These are phyloP conservation scores for Pogona vitticeps DNA, from an alignment of 2,113 vertebrate species.

Conservation along the genomic window DNA sequence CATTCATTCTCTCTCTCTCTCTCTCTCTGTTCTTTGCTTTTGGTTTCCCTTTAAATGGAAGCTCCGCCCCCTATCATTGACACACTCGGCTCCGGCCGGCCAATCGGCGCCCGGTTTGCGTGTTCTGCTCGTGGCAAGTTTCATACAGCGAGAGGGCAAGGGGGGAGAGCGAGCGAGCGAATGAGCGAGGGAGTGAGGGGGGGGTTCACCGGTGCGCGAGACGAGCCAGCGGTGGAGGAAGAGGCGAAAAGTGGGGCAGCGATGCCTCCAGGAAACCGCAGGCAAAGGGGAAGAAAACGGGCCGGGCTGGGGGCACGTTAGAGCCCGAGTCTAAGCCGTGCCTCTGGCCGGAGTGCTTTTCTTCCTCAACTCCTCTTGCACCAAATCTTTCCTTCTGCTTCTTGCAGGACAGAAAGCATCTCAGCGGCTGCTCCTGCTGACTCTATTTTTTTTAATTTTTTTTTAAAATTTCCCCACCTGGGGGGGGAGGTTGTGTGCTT, in stretches of 20 bases:
- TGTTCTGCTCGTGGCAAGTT: constrained; percentile 59
- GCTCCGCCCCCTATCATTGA: constrained; percentile 52
- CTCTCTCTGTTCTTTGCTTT: neutral
- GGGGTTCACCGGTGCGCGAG: constrained; percentile 9
- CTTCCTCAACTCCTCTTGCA: neutral
- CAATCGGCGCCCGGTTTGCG: constrained; percentile 49
- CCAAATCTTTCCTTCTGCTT: neutral
- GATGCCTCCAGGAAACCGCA: neutral
- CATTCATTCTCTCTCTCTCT: no score
- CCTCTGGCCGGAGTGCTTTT: neutral
- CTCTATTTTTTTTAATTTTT: no score
- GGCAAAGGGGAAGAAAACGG: neutral
- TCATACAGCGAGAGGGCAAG: constrained; percentile 6
- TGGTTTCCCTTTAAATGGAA: constrained; percentile 69
- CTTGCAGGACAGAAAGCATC: constrained; percentile 26
- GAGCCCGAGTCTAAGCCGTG: constrained; percentile 19
- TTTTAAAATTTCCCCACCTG: no score
- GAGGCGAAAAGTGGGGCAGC: neutral
- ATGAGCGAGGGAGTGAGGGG: neutral
- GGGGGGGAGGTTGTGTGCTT: no score
- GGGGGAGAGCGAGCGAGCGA: constrained; percentile 13
- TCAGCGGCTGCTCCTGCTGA: constrained; percentile 10
- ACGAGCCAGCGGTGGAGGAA: neutral
- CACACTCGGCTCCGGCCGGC: constrained; percentile 43
- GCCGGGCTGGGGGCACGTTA: neutral